Percentiles rank a stretch among this genome's conserved stretches.
Evolutionary conservation across 2,888 invertebrate species (phyloP).

Genomic region (Nephrotoma flavescens): DNA sequence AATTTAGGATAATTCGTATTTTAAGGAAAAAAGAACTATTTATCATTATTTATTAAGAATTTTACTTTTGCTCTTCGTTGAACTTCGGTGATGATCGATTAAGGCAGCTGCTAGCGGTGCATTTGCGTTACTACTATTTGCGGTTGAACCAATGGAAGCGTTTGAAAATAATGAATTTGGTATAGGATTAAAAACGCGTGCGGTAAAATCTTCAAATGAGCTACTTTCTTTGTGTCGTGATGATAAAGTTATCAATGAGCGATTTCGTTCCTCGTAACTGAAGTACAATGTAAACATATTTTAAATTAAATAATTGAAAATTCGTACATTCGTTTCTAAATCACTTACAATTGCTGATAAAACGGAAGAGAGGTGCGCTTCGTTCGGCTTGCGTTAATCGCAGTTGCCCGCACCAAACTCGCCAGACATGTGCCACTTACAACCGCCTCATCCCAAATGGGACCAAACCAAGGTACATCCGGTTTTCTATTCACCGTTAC

Average conservation of each 20-base stretch:
- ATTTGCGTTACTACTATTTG: constrained; percentile 10
- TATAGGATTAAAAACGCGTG: constrained; percentile 53
- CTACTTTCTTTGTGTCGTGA: constrained; percentile 71
- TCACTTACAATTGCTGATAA: constrained; percentile 76
- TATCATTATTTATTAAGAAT: background rate
- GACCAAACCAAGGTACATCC: constrained; percentile 89
- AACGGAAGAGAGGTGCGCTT: constrained; percentile 79
- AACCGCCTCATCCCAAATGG: constrained; percentile 81
- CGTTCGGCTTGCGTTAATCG: constrained; percentile 80
- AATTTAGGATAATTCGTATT: background rate
- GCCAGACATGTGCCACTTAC: constrained; percentile 48
- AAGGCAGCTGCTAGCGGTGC: constrained; percentile 44
- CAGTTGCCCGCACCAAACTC: constrained; percentile 76
- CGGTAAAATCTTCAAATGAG: constrained; percentile 81
- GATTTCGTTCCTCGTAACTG: constrained; percentile 83
- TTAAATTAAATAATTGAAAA: constrained; percentile 4
- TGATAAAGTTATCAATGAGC: constrained; percentile 72
- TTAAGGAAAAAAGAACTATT: background rate
- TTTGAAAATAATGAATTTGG: constrained; percentile 23
- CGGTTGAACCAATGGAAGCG: constrained; percentile 15
- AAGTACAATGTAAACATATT: constrained; percentile 5
- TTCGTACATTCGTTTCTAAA: background rate
- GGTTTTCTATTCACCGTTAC: constrained; percentile 78
- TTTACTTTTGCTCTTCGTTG: constrained; percentile 21
- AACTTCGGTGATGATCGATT: constrained; percentile 34